Conservation (phyloP, 2,797 vertebrate species). For the Cryptoprocta ferox region DNA sequence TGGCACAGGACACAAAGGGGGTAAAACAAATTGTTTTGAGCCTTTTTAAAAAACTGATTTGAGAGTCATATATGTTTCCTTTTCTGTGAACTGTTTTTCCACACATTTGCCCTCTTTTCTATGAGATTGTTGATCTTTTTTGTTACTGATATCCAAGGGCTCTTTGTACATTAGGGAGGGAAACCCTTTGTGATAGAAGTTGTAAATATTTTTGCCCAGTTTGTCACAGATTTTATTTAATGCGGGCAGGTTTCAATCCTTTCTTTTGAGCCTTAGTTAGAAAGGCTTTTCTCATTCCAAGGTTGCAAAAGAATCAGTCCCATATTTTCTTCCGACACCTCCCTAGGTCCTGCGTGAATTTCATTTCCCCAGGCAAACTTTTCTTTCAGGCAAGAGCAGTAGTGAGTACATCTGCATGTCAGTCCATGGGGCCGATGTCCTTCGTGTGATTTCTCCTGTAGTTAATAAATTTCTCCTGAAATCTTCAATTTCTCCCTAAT, state of each 20-base stretch:
- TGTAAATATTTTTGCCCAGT: neutral
- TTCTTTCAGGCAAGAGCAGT: neutral
- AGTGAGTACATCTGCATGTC: neutral
- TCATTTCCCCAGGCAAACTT: neutral
- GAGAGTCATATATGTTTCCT: neutral
- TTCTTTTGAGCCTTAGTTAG: neutral
- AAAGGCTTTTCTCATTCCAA: neutral
- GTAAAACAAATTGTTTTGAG: neutral
- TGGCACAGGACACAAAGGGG: neutral
- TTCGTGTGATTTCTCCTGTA: neutral
- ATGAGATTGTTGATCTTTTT: neutral
- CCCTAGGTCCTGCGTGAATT: neutral
- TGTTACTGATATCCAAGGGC: neutral
- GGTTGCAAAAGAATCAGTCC: neutral
- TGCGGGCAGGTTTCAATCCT: neutral
- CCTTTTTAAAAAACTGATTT: neutral
- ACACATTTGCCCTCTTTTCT: neutral
- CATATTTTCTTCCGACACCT: neutral
- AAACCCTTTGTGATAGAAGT: neutral
- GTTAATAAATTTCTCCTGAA: neutral
- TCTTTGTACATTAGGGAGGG: neutral
- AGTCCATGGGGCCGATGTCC: neutral
- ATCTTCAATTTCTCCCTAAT: neutral
- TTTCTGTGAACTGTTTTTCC: neutral
- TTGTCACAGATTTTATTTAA: neutral